These are phyloP conservation scores for Neolamprologus ventralis DNA, from an alignment of 2,113 vertebrate species.

Conservation along the genomic window DNA sequence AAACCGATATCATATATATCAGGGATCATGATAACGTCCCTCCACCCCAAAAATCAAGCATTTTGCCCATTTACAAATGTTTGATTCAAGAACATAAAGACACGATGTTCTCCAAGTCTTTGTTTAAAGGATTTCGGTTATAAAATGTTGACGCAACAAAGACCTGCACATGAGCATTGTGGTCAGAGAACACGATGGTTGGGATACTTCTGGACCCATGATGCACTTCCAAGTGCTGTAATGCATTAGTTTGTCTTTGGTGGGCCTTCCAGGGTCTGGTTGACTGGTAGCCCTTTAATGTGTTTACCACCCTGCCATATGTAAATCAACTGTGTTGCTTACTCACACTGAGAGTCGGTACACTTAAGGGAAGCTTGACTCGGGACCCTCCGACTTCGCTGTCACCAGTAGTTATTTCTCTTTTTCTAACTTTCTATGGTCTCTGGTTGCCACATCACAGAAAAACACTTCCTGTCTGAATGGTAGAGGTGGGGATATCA, in stretches of 20 bases:
- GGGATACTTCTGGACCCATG: no score
- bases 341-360: neutral
- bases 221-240: no score
- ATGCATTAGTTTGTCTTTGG: neutral
- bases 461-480: neutral
- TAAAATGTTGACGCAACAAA: neutral
- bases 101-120: neutral
- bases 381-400: fast-evolving
- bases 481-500: neutral
- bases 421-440: neutral
- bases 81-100: neutral
- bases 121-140: neutral
- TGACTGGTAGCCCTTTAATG: neutral
- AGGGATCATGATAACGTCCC: neutral
- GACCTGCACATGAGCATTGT: neutral
- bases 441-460: neutral
- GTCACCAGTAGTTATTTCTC: neutral
- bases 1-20: neutral
- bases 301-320: neutral
- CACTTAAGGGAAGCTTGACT: neutral
- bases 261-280: neutral
- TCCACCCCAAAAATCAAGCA: neutral
- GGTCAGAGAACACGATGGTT: neutral
- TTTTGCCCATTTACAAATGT: neutral
- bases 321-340: neutral